Conservation (phyloP, 1,140 invertebrate genomes). For the Drosophila sproati region DNA sequence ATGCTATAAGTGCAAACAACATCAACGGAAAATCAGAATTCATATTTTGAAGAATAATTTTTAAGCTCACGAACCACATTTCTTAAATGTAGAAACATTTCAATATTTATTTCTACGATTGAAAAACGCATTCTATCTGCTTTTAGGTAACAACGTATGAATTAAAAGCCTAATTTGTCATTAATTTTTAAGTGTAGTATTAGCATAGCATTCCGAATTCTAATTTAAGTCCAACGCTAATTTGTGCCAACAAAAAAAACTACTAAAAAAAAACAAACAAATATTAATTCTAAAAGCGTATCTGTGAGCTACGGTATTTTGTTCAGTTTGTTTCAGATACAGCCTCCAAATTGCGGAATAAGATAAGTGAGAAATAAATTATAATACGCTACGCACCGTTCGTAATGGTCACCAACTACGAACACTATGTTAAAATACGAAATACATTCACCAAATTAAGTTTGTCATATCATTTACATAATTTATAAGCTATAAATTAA, state of each 20-base stretch:
- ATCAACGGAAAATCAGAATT: too few relatives aligned
- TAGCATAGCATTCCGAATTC: slow-evolving; percentile 41
- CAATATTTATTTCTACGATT: neutral
- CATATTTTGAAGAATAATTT: too few relatives aligned
- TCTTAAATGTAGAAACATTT: neutral
- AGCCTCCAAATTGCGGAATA: slow-evolving; percentile 42
- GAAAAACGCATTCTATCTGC: neutral
- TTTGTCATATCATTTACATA: slow-evolving; percentile 78
- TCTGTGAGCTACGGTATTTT: slow-evolving; percentile 48
- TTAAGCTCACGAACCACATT: neutral
- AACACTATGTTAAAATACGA: slow-evolving; percentile 16
- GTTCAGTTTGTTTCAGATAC: slow-evolving; percentile 36
- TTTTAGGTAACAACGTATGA: neutral
- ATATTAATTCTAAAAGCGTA: slow-evolving; percentile 29
- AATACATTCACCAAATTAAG: slow-evolving; percentile 71
- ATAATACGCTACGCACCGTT: slow-evolving; percentile 31
- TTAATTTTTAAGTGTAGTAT: slow-evolving; percentile 1
- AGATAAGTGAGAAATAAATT: slow-evolving; percentile 46
- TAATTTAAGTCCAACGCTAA: slow-evolving; percentile 64
- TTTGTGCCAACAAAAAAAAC: slow-evolving; percentile 35
- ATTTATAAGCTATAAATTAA: slow-evolving; percentile 77
- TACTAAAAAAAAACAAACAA: slow-evolving; percentile 11
- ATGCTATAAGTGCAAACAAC: too few relatives aligned
- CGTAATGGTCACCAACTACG: slow-evolving; percentile 37
- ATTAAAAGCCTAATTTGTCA: too few relatives aligned